phyloP scores from a whole-genome alignment of 2,888 invertebrate species.

The Yponomeuta evonymella region DNA sequence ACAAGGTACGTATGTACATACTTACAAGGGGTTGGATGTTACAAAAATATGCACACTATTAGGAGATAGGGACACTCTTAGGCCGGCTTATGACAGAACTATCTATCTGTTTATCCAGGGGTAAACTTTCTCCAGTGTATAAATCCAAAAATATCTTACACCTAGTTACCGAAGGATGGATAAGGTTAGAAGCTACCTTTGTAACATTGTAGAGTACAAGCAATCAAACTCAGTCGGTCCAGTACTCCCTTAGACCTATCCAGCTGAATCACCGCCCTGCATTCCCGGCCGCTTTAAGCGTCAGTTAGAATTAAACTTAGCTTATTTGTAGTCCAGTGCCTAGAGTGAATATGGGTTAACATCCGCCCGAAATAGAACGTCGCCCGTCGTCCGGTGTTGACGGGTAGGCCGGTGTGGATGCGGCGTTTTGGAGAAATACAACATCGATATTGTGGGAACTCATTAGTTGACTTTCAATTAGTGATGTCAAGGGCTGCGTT shows the following conservation, averaged over 20 bases:
- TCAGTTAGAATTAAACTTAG: conserved; percentile 35
- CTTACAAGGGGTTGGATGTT: too few relatives aligned
- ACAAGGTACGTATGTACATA: too few relatives aligned
- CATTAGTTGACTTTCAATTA: too few relatives aligned
- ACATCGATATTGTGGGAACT: background rate
- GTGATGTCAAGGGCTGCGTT: too few relatives aligned
- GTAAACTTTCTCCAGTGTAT: too few relatives aligned
- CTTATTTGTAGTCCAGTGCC: conserved; percentile 52
- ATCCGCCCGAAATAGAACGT: conserved; percentile 57
- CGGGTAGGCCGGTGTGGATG: conserved; percentile 9
- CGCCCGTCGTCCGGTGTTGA: conserved; percentile 31
- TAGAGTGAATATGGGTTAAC: conserved; percentile 58
- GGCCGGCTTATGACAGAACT: too few relatives aligned
- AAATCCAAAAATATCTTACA: too few relatives aligned
- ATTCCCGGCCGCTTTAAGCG: background rate
- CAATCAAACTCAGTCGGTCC: background rate
- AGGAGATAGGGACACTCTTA: too few relatives aligned
- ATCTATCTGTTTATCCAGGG: too few relatives aligned
- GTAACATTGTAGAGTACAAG: background rate
- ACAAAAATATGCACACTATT: too few relatives aligned
- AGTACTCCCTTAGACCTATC: background rate
- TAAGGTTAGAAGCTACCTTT: background rate
- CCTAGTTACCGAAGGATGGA: too few relatives aligned
- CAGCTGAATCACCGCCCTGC: background rate
- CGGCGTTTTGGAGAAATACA: background rate